These are phyloP conservation scores for Sisor rabdophorus DNA, from an alignment of 2,113 vertebrate species.

Conservation along the genomic window DNA sequence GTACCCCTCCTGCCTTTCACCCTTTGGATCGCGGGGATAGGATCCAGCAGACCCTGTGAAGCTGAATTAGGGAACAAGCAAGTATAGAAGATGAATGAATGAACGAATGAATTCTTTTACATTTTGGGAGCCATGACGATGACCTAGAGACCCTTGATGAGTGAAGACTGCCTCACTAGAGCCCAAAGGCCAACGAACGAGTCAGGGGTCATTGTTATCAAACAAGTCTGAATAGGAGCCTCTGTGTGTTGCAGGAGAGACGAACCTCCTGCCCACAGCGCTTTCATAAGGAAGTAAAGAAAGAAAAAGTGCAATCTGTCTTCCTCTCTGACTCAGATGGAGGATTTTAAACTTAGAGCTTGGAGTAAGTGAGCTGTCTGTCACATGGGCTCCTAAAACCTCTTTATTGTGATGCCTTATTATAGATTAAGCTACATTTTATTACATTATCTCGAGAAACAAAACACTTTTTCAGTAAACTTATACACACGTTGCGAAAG, in stretches of 20 bases:
- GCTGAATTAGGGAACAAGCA: too few relatives aligned
- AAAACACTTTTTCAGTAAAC: too few relatives aligned
- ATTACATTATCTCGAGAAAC: conserved; percentile 26
- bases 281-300: neutral
- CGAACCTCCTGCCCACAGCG: neutral
- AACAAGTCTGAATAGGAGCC: conserved; percentile 18
- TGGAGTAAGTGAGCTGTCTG: conserved; percentile 25
- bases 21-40: too few relatives aligned
- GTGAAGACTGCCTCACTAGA: conserved; percentile 18
- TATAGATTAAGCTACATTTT: conserved; percentile 3
- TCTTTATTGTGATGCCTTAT: conserved; percentile 16
- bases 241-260: conserved; percentile 20
- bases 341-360: neutral
- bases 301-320: neutral
- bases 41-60: too few relatives aligned
- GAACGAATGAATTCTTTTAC: conserved; percentile 10
- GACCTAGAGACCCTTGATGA: neutral
- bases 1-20: too few relatives aligned
- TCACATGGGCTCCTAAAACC: conserved; percentile 29
- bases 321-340: neutral
- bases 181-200: conserved; percentile 21
- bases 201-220: conserved; percentile 23
- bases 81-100: too few relatives aligned
- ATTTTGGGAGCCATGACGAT: conserved; percentile 1
- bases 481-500: too few relatives aligned